Evolutionary conservation across 1,140 invertebrate species (phyloP).

Genomic region (Lordiphosa stackelbergi): DNA sequence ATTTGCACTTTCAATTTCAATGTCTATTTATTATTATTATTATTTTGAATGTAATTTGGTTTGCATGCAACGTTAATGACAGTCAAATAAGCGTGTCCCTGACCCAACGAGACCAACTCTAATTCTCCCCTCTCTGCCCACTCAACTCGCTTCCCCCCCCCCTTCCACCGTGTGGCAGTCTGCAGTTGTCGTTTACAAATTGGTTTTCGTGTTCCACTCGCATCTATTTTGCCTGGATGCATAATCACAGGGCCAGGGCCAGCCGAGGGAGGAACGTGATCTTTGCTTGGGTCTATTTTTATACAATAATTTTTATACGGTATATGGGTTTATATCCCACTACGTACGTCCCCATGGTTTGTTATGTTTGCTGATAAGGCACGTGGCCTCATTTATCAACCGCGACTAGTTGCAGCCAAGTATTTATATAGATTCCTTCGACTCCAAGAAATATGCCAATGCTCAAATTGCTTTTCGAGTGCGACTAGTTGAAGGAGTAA

Average conservation of each 20-base stretch:
- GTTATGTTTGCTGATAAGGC: slow-evolving; percentile 66
- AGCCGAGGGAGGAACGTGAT: slow-evolving; percentile 34
- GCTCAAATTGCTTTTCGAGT: slow-evolving; percentile 25
- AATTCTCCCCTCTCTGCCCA: not conserved
- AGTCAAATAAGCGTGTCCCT: slow-evolving; percentile 48
- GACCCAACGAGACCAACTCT: not conserved
- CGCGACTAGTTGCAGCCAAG: slow-evolving; percentile 34
- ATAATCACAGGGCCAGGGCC: slow-evolving; percentile 54
- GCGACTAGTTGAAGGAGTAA: slow-evolving; percentile 21
- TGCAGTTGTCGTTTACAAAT: slow-evolving; percentile 73
- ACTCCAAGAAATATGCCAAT: slow-evolving; percentile 13
- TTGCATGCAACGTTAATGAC: slow-evolving; percentile 65
- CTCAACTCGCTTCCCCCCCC: slow-evolving; percentile 4
- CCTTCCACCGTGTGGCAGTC: slow-evolving; percentile 12
- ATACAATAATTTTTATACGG: slow-evolving; percentile 12
- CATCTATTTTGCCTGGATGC: slow-evolving; percentile 66
- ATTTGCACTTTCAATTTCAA: slow-evolving; percentile 64
- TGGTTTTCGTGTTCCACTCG: slow-evolving; percentile 67
- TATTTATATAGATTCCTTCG: slow-evolving; percentile 16
- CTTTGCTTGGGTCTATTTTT: slow-evolving; percentile 47
- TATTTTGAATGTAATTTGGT: slow-evolving; percentile 61
- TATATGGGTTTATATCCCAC: slow-evolving; percentile 18
- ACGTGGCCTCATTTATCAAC: slow-evolving; percentile 74
- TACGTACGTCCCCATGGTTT: slow-evolving; percentile 37
- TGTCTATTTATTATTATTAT: slow-evolving; percentile 45